Percentiles rank a stretch among this genome's conserved stretches.
phyloP scores from a whole-genome alignment of 2,113 vertebrate genomes.

The Fregata magnificens region DNA sequence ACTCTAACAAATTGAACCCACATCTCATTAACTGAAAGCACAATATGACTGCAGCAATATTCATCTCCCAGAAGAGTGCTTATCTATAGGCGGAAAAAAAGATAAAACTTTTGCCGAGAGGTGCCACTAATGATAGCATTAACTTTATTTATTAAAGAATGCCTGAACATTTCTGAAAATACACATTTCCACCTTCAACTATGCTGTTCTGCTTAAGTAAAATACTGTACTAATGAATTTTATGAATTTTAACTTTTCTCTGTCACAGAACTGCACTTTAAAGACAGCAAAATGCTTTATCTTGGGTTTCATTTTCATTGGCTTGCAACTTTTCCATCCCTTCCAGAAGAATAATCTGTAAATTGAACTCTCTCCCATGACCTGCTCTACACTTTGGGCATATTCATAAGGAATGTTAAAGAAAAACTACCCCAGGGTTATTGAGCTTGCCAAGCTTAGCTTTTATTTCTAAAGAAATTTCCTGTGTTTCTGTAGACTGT shows the following conservation, averaged over 20 bases:
- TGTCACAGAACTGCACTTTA: not conserved
- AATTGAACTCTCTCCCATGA: not conserved
- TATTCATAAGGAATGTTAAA: not conserved
- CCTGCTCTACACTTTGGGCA: not conserved
- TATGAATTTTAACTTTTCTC: not conserved
- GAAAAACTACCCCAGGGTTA: not conserved
- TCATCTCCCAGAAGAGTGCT: conserved; percentile 70
- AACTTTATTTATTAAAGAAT: conserved; percentile 71
- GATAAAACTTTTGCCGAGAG: conserved; percentile 69
- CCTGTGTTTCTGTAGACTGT: not conserved
- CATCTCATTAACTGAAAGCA: conserved; percentile 74
- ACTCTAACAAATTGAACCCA: conserved; percentile 69
- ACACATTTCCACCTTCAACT: not conserved
- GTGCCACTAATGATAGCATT: conserved; percentile 65
- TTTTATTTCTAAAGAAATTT: not conserved
- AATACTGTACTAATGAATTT: not conserved
- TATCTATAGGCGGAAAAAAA: conserved; percentile 36
- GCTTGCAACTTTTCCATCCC: not conserved
- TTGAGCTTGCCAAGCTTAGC: not conserved
- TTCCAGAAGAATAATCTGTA: not conserved
- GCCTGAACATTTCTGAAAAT: conserved; percentile 52
- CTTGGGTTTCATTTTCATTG: not conserved
- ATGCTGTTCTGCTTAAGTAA: conserved; percentile 21
- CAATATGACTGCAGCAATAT: conserved; percentile 72
- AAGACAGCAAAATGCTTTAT: not conserved